phyloP scores from a whole-genome alignment of 2,888 invertebrate genomes.

The Mythimna loreyi region DNA sequence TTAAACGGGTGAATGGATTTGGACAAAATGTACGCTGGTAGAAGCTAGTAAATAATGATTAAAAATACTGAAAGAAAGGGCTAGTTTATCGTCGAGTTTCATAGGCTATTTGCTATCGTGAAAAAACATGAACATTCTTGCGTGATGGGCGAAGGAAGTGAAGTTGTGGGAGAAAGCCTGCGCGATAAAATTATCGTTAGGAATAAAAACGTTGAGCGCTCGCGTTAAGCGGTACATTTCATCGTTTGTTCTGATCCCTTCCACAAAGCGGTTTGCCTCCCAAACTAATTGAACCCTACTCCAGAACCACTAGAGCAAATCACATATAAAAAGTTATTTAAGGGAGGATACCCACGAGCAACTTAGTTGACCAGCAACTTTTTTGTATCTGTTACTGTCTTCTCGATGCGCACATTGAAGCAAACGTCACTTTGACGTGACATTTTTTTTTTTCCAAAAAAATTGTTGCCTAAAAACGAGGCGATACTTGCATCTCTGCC shows the following conservation, averaged over 20 bases:
- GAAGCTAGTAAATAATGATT: too few relatives aligned
- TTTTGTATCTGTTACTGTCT: too few relatives aligned
- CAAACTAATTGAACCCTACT: conserved; percentile 26
- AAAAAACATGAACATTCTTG: background rate
- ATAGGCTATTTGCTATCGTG: background rate
- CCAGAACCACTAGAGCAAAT: conserved; percentile 14
- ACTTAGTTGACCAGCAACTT: too few relatives aligned
- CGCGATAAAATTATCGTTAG: background rate
- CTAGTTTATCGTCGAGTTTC: too few relatives aligned
- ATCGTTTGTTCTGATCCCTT: conserved; percentile 34
- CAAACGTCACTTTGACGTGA: too few relatives aligned
- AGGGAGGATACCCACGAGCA: background rate
- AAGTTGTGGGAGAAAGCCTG: background rate
- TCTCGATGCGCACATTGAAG: too few relatives aligned
- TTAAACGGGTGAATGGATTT: too few relatives aligned
- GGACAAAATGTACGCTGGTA: too few relatives aligned
- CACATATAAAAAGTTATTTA: conserved; percentile 47
- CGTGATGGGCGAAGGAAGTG: background rate
- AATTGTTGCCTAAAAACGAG: too few relatives aligned
- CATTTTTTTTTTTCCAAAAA: too few relatives aligned
- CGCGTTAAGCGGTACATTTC: conserved; percentile 13
- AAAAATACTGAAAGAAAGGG: too few relatives aligned
- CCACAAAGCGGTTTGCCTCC: conserved; percentile 10
- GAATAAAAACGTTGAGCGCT: background rate
- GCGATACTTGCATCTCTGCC: too few relatives aligned